A percentile compares a stretch with the other conserved stretches of the same genome.
These are phyloP conservation scores for Hylaea fasciaria DNA, from an alignment of 2,888 invertebrate genomes.

Conservation along the genomic window DNA sequence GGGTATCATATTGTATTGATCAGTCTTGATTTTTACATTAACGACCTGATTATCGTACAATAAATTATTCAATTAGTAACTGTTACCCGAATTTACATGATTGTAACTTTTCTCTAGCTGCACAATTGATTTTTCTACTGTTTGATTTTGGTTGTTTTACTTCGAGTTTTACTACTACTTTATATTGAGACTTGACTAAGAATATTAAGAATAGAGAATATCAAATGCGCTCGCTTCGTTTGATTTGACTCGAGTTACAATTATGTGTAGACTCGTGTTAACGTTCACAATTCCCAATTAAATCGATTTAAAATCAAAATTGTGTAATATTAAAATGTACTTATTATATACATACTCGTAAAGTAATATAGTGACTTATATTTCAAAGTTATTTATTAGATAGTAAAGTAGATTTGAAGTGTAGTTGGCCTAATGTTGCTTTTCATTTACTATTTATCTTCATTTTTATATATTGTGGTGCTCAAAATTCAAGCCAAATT, in stretches of 20 bases:
- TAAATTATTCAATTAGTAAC: neutral
- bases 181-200: too few species aligned
- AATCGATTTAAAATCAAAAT: conserved; percentile 12
- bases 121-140: too few species aligned
- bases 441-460: too few species aligned
- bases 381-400: conserved; percentile 27
- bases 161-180: too few species aligned
- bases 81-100: too few species aligned
- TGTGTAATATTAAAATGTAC: conserved; percentile 21
- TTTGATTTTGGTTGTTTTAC: too few species aligned
- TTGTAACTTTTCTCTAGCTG: too few species aligned
- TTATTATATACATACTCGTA: conserved; percentile 22
- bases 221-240: too few species aligned
- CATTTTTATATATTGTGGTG: conserved; percentile 39
- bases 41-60: neutral
- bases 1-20: conserved; percentile 44
- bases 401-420: conserved; percentile 34
- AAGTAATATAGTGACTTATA: neutral
- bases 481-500: conserved; percentile 66
- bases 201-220: too few species aligned
- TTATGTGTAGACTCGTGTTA: neutral
- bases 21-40: neutral
- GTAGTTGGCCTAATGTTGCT: conserved; percentile 47
- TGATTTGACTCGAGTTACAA: too few species aligned
- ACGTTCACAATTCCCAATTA: neutral